Conservation (phyloP, 1,140 invertebrate species). For the Leptestheria dahalacensis region DNA sequence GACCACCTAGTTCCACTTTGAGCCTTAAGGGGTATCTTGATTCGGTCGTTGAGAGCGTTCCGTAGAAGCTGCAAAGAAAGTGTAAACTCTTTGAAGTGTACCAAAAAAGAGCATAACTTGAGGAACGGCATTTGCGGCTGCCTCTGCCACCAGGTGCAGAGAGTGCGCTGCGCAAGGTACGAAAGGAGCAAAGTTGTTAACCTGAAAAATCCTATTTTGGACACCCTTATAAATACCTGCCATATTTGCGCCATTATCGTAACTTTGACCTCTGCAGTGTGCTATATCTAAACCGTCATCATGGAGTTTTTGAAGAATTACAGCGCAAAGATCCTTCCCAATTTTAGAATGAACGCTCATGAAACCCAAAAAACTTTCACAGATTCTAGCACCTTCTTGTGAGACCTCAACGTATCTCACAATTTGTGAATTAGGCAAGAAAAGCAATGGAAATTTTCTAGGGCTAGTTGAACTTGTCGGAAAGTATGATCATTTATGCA, state of each 20-base stretch:
- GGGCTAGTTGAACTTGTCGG: background rate
- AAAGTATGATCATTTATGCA: background rate
- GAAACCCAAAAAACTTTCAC: conserved; percentile 19
- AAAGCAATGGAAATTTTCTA: background rate
- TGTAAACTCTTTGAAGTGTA: background rate
- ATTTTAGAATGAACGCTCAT: conserved; percentile 18
- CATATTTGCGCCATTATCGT: conserved; percentile 28
- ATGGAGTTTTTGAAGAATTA: conserved; percentile 17
- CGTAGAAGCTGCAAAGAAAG: background rate
- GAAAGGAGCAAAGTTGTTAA: conserved; percentile 16
- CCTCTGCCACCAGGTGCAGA: background rate
- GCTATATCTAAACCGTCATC: conserved; percentile 14
- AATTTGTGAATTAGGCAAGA: conserved; percentile 4
- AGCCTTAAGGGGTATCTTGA: background rate
- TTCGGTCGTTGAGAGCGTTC: background rate
- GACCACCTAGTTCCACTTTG: background rate
- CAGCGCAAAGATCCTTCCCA: conserved; percentile 14
- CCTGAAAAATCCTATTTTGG: conserved; percentile 17
- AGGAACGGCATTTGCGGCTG: background rate
- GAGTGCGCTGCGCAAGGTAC: conserved; percentile 7
- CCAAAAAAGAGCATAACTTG: background rate
- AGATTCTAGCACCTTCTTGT: background rate
- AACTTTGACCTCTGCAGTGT: conserved; percentile 26
- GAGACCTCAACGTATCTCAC: conserved; percentile 13
- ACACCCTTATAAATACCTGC: conserved; percentile 22